Base-by-base conservation (phyloP, 2,888 invertebrate genomes). In the Nemotelus pantherinus region DNA sequence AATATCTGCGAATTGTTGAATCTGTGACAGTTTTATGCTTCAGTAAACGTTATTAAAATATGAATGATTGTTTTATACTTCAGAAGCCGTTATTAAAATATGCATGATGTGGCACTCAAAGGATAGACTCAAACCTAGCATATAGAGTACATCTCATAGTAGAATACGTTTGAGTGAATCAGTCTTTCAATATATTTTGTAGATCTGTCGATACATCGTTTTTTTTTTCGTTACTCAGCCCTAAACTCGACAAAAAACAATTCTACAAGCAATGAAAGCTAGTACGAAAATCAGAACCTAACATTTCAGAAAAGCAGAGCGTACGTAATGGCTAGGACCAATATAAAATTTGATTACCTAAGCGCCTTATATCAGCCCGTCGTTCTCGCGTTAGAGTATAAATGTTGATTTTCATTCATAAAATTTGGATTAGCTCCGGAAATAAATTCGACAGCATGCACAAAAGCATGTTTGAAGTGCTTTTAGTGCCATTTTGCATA, bases 371-470 rank as follows among this genome's bases (percentile, higher is more conserved):
- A 72, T 68, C 68, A 63, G 60, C 53, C n/a, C 67, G 75, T 25
- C 25, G 43, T 70, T 60, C 70, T 76, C 55, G 65, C 50, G 57
- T 58, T 50, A 67, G 71, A 63, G 74, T 63, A 48, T 70, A 79
- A 79, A 79, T 77, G 79, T 77, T 79, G 79, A 79, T 79, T 77
- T 77, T 75, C 75, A 75, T 77, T 77, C 79, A 79, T 79, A 79
- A 79, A 79, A 79, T 79, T 79, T 75, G 77, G 77, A 79, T 79
- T 77, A 79, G 71, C 77, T 77, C 68, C 53, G 75, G 60, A 64
- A 75, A 77, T 79, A 79, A 77, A 79, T 79, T 75, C 74, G 74
- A 74, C 63, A 63, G 44, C 60, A 67, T 72, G 7, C 57, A 70
- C 70, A 70, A 70, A 41, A 60, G 58, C 60, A 74, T 74, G 79